Conservation (phyloP, 2,888 invertebrate species). For the Hydropsyche betteni region DNA sequence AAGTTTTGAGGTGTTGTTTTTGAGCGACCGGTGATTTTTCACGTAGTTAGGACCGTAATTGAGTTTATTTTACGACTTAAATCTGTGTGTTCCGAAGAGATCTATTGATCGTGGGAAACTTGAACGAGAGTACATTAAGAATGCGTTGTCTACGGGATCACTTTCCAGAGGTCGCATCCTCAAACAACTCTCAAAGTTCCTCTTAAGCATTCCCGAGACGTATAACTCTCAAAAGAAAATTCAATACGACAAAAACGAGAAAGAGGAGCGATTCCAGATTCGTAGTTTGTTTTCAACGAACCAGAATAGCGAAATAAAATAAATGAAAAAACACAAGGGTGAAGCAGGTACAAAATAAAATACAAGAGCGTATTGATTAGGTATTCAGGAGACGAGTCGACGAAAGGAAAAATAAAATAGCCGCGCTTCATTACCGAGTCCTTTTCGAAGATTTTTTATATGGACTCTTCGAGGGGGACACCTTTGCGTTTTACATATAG, state of each 20-base stretch:
- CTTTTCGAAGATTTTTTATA: constrained; percentile 35
- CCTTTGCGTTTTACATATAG: background rate
- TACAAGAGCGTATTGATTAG: constrained; percentile 45
- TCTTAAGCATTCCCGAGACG: constrained; percentile 51
- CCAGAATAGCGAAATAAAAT: constrained; percentile 45
- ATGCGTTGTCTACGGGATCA: constrained; percentile 43
- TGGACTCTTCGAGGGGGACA: background rate
- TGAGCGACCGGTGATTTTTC: constrained; percentile 5
- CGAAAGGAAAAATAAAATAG: constrained; percentile 47
- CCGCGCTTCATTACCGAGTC: constrained; percentile 49
- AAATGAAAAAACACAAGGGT: constrained; percentile 35
- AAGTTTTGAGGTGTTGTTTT: constrained; percentile 4
- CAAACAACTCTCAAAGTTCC: constrained; percentile 45
- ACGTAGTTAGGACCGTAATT: constrained; percentile 13
- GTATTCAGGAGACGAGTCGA: constrained; percentile 49
- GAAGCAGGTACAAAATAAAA: constrained; percentile 40
- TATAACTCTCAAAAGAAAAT: constrained; percentile 52
- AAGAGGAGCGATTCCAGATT: constrained; percentile 42
- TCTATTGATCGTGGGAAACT: constrained; percentile 32
- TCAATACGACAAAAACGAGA: constrained; percentile 49
- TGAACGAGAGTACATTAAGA: constrained; percentile 40
- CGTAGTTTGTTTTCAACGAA: constrained; percentile 49
- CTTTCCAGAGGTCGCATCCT: constrained; percentile 41
- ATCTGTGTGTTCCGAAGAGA: constrained; percentile 16
- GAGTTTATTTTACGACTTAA: constrained; percentile 29